Evolutionary conservation across 1,140 invertebrate species (phyloP).

Genomic region (Chrysopa pallens): DNA sequence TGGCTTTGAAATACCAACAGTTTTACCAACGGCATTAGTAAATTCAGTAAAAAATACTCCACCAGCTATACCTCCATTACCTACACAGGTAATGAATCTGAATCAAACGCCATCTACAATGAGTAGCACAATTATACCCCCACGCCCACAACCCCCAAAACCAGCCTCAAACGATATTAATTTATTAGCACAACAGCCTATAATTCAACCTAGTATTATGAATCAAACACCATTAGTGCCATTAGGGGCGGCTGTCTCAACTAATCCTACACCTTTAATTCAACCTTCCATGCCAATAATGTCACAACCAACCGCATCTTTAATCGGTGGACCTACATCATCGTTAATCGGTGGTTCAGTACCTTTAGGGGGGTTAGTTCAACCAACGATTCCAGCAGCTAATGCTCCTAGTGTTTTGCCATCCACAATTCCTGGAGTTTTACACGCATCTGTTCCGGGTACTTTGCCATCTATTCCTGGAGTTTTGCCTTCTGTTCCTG

Average conservation of each 20-base stretch:
- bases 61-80: conserved; percentile 21
- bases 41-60: conserved; percentile 36
- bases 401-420: conserved; percentile 13
- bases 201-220: too few species aligned
- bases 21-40: conserved; percentile 57
- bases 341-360: too few species aligned
- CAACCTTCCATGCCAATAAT: too few species aligned
- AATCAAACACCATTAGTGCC: too few species aligned
- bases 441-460: conserved; percentile 7
- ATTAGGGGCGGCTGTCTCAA: too few species aligned
- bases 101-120: conserved; percentile 14
- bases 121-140: conserved; percentile 13
- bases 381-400: conserved; percentile 9
- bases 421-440: conserved; percentile 3
- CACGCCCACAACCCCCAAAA: conserved; percentile 25
- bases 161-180: conserved; percentile 5
- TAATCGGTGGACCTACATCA: too few species aligned
- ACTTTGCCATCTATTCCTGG: conserved; percentile 7
- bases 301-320: too few species aligned
- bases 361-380: conserved; percentile 6
- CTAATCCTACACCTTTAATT: too few species aligned
- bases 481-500: conserved; percentile 1
- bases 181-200: too few species aligned
- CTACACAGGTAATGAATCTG: conserved; percentile 11
- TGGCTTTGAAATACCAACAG: conserved; percentile 76